Evolutionary conservation across 2,797 vertebrate species (phyloP).

Genomic region (Aselliscus stoliczkanus): DNA sequence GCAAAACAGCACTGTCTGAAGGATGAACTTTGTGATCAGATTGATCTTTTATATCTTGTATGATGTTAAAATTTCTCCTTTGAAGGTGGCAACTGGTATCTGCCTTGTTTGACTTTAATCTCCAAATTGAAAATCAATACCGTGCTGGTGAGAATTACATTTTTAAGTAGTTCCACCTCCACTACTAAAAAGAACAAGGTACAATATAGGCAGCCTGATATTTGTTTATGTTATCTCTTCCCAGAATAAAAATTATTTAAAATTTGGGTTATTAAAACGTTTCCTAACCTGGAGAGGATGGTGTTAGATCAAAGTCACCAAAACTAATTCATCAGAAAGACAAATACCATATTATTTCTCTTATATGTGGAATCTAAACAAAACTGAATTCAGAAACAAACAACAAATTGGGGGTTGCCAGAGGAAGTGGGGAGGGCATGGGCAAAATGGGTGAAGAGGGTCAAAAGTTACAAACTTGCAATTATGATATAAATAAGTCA

Average conservation of each 20-base stretch:
- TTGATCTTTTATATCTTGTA: neutral
- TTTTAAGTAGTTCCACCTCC: neutral
- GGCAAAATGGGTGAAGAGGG: neutral
- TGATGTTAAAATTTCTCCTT: neutral
- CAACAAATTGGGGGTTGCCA: neutral
- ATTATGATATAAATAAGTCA: neutral
- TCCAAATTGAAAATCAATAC: neutral
- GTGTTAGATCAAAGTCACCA: neutral
- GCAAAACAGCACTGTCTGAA: neutral
- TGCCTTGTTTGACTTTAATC: neutral
- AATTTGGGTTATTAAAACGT: neutral
- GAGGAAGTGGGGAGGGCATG: neutral
- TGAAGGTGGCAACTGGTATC: neutral
- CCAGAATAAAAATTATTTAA: neutral
- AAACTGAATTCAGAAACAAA: neutral
- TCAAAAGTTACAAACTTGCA: neutral
- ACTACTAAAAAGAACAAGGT: neutral
- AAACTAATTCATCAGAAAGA: neutral
- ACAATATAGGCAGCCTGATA: neutral
- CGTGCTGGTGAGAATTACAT: neutral
- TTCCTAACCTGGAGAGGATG: neutral
- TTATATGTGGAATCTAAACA: neutral
- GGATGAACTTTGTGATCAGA: neutral
- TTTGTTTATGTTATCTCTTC: neutral
- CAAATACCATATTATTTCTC: neutral